A percentile compares a stretch with the other conserved stretches of the same genome.
These are phyloP conservation scores for Psilanteris sp. DNA, from an alignment of 1,140 invertebrate species.

Conservation along the genomic window DNA sequence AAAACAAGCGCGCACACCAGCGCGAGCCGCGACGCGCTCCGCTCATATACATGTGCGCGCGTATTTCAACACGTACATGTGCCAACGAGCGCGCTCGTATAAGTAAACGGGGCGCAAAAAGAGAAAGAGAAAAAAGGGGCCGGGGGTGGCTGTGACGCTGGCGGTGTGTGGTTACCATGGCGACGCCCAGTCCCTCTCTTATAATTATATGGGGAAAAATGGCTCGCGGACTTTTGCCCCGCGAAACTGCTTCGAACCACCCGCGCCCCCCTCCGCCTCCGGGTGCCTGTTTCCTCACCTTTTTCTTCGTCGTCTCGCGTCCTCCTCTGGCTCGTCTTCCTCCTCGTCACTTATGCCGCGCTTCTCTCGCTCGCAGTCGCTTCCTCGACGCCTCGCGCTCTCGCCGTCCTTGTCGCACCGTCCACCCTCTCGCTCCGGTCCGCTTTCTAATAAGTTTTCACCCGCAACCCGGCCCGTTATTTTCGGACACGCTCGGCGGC, in stretches of 20 bases:
- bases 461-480: constrained; percentile 68
- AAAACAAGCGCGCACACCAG: constrained; percentile 54
- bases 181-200: constrained; percentile 64
- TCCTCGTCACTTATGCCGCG: no score
- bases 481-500: no score
- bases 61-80: constrained; percentile 66
- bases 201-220: constrained; percentile 67
- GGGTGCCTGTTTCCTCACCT: no score
- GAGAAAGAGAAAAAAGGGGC: constrained; percentile 50
- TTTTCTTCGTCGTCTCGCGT: no score
- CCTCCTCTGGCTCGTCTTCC: no score
- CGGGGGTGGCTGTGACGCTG: constrained; percentile 45
- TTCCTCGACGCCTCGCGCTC: no score
- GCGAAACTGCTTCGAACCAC: no score
- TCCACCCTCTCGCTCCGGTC: constrained; percentile 68
- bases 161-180: constrained; percentile 76
- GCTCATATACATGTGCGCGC: constrained; percentile 59
- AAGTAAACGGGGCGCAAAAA: constrained; percentile 73
- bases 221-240: no score
- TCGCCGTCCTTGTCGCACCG: constrained; percentile 12
- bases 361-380: no score
- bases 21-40: constrained; percentile 50
- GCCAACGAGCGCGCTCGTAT: constrained; percentile 73
- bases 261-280: no score
- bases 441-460: constrained; percentile 72